A percentile compares a stretch with the other conserved stretches of the same genome.
Evolutionary conservation across 2,888 invertebrate genomes (phyloP).

Genomic region (Metalampra italica): DNA sequence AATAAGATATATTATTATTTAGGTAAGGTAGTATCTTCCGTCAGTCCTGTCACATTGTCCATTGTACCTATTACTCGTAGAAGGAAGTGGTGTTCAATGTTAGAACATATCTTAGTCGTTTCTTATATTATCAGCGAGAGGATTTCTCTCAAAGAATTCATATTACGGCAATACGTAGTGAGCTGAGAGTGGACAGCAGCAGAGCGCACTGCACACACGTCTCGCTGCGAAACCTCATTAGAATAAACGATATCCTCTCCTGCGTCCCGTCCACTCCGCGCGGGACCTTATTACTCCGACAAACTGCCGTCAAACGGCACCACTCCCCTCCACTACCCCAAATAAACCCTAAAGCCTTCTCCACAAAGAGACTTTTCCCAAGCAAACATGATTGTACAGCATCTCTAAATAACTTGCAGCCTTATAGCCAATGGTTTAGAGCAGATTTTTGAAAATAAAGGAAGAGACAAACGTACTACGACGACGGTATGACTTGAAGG

Average conservation of each 20-base stretch:
- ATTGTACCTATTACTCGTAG: too few species aligned
- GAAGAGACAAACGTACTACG: conserved; percentile 54
- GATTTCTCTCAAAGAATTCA: conserved; percentile 4
- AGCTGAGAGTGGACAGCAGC: conserved; percentile 18
- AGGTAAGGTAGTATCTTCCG: too few species aligned
- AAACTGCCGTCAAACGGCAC: conserved; percentile 74
- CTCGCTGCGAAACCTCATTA: conserved; percentile 68
- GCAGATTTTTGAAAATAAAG: conserved; percentile 39
- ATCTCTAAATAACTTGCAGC: conserved; percentile 33
- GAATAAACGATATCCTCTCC: conserved; percentile 78
- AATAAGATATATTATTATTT: too few species aligned
- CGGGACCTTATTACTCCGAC: conserved; percentile 76
- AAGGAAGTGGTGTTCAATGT: too few species aligned
- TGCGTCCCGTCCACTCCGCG: conserved; percentile 75
- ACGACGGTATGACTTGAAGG: conserved; percentile 57
- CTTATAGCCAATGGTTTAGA: conserved; percentile 36
- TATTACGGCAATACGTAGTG: conserved; percentile 26
- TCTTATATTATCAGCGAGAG: too few species aligned
- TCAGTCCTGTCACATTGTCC: too few species aligned
- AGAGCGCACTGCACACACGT: conserved; percentile 26
- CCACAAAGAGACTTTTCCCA: conserved; percentile 36
- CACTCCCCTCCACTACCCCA: conserved; percentile 28
- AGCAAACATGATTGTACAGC: conserved; percentile 11
- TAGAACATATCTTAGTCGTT: too few species aligned
- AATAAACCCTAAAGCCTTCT: conserved; percentile 31